These are phyloP conservation scores for Phania funesta DNA, from an alignment of 2,888 invertebrate genomes.

Conservation along the genomic window DNA sequence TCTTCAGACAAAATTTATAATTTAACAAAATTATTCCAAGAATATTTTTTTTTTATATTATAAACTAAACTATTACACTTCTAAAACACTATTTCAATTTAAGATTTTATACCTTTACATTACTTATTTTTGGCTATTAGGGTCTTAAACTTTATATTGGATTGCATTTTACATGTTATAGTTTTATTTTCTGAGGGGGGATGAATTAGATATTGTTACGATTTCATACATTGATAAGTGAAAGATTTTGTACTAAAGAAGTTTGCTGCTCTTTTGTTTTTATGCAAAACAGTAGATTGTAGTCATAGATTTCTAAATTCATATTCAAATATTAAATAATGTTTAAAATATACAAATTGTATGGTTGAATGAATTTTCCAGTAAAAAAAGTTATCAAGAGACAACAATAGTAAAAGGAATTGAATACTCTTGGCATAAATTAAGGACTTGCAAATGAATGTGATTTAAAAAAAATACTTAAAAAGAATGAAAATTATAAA, in stretches of 20 bases:
- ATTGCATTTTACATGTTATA: neutral
- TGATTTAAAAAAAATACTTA: neutral
- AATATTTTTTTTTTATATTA: too few relatives aligned
- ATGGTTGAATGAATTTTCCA: conserved; percentile 42
- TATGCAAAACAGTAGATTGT: conserved; percentile 59
- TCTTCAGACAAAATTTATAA: too few relatives aligned
- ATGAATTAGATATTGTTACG: conserved; percentile 37
- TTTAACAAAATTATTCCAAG: too few relatives aligned
- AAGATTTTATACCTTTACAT: too few relatives aligned
- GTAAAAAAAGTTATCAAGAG: neutral
- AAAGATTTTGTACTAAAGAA: conserved; percentile 50
- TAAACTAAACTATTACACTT: too few relatives aligned
- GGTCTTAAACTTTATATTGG: conserved; percentile 23
- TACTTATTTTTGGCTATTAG: conserved; percentile 1
- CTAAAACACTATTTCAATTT: too few relatives aligned
- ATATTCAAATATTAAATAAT: conserved; percentile 54
- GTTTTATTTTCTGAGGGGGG: neutral
- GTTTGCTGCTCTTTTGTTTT: conserved; percentile 13
- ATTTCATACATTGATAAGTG: conserved; percentile 50
- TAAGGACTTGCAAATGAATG: conserved; percentile 23
- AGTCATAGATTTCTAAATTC: conserved; percentile 47
- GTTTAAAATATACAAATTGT: conserved; percentile 51
- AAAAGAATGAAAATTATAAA: neutral
- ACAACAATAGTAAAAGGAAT: neutral
- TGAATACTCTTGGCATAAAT: conserved; percentile 19